Conservation (phyloP, 2,888 invertebrate genomes). For the Frankliniella fusca region DNA sequence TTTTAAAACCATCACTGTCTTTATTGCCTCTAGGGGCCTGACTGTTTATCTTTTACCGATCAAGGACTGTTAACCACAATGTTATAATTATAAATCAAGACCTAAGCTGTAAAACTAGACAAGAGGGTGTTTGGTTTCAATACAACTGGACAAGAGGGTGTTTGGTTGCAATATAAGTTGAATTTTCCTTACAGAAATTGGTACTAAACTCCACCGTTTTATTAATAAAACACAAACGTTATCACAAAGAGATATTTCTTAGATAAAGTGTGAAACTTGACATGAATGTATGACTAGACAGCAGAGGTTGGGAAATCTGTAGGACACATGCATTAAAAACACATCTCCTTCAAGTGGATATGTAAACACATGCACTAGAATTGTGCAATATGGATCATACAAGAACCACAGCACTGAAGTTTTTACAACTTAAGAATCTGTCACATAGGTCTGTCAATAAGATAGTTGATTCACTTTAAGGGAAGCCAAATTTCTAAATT, state of each 20-base stretch:
- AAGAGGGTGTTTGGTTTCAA: no score
- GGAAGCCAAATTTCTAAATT: neutral
- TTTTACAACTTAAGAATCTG: neutral
- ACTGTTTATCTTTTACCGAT: neutral
- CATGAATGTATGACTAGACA: constrained; percentile 21
- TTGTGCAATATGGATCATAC: neutral
- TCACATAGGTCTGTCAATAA: neutral
- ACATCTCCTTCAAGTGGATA: neutral
- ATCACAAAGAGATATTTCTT: neutral
- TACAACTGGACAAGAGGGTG: no score
- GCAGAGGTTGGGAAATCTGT: neutral
- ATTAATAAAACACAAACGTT: constrained; percentile 5
- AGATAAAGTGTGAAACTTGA: neutral
- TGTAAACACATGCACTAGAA: neutral
- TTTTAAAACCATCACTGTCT: neutral
- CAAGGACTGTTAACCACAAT: neutral
- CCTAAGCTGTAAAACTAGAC: neutral
- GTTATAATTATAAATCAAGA: neutral
- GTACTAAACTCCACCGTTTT: neutral
- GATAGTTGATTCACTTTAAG: neutral
- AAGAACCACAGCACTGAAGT: neutral
- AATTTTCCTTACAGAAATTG: no score
- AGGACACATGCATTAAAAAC: neutral
- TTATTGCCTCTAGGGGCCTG: neutral
- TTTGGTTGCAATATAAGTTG: no score